Percentiles rank a stretch among this genome's conserved stretches.
Evolutionary conservation across 2,888 invertebrate genomes (phyloP).

Genomic region (Argyresthia albistria): DNA sequence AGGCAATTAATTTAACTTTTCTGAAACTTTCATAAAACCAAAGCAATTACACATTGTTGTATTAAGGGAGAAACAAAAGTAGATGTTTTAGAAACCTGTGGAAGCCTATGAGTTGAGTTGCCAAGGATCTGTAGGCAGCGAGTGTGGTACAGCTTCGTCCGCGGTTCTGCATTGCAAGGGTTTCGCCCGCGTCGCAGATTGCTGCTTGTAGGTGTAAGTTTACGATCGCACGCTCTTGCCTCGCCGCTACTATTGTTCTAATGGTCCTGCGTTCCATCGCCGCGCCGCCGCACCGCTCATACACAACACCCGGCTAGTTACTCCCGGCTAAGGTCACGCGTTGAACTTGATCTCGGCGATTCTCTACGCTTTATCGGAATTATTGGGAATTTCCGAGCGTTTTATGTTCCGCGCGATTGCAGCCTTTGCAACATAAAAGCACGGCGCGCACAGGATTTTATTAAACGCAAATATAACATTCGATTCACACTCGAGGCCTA

Average conservation of each 20-base stretch:
- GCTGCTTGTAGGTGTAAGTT: conserved; percentile 7
- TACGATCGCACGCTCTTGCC: conserved; percentile 13
- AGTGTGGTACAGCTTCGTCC: too few relatives aligned
- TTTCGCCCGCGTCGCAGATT: neutral
- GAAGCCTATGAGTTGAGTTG: too few relatives aligned
- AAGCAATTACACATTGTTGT: too few relatives aligned
- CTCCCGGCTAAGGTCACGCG: conserved; percentile 44
- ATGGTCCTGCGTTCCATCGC: conserved; percentile 31
- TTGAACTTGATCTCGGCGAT: conserved; percentile 49
- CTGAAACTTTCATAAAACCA: too few relatives aligned
- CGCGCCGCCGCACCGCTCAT: conserved; percentile 19
- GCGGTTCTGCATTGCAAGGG: neutral
- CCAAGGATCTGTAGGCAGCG: too few relatives aligned
- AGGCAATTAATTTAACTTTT: too few relatives aligned
- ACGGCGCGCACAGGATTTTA: neutral
- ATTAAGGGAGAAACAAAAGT: too few relatives aligned
- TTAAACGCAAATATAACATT: too few relatives aligned
- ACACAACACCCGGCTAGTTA: conserved; percentile 41
- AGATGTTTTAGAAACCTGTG: too few relatives aligned
- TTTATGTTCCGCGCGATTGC: neutral
- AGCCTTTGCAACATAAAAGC: neutral
- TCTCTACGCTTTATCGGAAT: conserved; percentile 44
- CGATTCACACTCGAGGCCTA: too few relatives aligned
- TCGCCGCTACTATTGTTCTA: conserved; percentile 57
- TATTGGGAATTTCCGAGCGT: conserved; percentile 19